Evolutionary conservation across 2,113 vertebrate species (phyloP).

Genomic region (Festucalex cinctus): DNA sequence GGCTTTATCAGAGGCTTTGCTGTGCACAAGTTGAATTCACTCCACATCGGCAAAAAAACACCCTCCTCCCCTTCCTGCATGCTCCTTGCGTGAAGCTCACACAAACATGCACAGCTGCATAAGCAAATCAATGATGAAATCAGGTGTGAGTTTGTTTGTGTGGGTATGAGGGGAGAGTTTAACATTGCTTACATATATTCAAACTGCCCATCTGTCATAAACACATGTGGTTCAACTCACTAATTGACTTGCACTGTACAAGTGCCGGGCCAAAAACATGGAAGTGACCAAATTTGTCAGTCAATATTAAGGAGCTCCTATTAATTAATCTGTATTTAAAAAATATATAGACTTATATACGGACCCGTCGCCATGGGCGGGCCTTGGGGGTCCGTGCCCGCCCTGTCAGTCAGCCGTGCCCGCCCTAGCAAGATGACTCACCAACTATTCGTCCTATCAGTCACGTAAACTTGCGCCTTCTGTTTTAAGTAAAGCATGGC

Average conservation of each 20-base stretch:
- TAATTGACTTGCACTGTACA: conserved; percentile 12
- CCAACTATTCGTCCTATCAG: too few relatives aligned
- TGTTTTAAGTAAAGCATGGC: too few relatives aligned
- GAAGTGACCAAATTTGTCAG: conserved; percentile 17
- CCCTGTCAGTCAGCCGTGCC: too few relatives aligned
- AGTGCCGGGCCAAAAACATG: background rate
- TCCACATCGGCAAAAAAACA: background rate
- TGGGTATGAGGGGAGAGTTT: background rate
- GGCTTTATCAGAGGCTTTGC: conserved; percentile 35
- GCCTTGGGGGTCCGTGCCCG: too few relatives aligned
- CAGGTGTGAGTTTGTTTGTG: background rate
- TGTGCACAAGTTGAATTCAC: conserved; percentile 18
- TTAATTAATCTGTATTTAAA: background rate
- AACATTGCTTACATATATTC: conserved; percentile 9
- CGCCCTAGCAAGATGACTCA: too few relatives aligned
- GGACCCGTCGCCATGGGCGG: too few relatives aligned
- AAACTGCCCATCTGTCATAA: conserved; percentile 33
- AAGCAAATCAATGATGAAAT: conserved; percentile 27
- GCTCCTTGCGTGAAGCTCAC: conserved; percentile 28
- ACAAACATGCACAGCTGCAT: conserved; percentile 41
- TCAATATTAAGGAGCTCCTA: background rate
- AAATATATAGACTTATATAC: too few relatives aligned
- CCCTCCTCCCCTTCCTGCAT: background rate
- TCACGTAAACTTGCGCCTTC: too few relatives aligned
- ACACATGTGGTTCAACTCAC: conserved; percentile 8